Conservation (phyloP, 2,797 vertebrate genomes). For the Siniperca undulata region DNA sequence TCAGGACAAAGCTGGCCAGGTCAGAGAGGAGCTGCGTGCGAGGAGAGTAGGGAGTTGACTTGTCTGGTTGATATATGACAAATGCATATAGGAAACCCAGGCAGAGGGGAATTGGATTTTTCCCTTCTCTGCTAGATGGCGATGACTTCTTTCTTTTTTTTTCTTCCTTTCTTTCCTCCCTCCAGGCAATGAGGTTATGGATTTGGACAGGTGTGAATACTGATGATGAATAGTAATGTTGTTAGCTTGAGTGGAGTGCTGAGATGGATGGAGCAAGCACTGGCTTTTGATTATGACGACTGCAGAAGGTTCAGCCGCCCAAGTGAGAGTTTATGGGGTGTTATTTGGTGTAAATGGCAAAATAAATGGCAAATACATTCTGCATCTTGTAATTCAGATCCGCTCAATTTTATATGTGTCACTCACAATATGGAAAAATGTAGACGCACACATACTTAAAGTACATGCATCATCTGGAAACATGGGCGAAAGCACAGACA, state of each 20-base stretch:
- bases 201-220: conserved; percentile 77
- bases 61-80: conserved; percentile 80
- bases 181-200: conserved; percentile 64
- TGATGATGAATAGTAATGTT: conserved; percentile 76
- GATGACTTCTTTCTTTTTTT: conserved; percentile 41
- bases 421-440: conserved; percentile 2
- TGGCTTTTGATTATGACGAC: conserved; percentile 58
- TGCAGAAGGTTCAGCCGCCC: conserved; percentile 28
- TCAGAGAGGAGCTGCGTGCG: conserved; percentile 65
- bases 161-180: conserved; percentile 33
- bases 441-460: neutral
- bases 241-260: conserved; percentile 54
- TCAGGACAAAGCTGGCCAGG: conserved; percentile 68
- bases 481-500: neutral
- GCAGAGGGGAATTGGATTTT: conserved; percentile 73
- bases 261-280: conserved; percentile 61
- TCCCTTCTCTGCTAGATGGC: conserved; percentile 48
- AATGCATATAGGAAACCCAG: conserved; percentile 64
- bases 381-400: conserved; percentile 10
- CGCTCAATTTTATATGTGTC: conserved; percentile 16
- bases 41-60: conserved; percentile 69
- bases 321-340: conserved; percentile 37
- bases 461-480: neutral
- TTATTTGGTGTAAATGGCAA: conserved; percentile 55
- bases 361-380: conserved; percentile 58